Conservation (phyloP, 2,113 vertebrate species). For the Illadopsis cleaveri region DNA sequence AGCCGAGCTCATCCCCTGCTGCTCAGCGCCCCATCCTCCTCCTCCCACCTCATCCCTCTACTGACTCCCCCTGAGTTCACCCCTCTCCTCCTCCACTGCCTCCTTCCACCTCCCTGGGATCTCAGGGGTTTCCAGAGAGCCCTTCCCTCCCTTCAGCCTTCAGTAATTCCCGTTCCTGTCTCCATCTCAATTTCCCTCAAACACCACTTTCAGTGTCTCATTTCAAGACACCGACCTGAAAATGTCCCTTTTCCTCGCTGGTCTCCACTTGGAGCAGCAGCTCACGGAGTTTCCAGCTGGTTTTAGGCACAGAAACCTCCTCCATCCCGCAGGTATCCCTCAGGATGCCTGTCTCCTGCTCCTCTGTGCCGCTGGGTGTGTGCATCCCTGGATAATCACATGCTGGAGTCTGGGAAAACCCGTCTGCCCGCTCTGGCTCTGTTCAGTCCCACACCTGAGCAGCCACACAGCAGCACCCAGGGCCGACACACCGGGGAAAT, state of each 20-base stretch:
- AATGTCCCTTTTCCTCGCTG: not conserved
- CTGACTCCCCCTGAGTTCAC: not conserved
- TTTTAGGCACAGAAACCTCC: fast-evolving
- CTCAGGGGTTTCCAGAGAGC: not conserved
- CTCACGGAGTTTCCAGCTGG: fast-evolving
- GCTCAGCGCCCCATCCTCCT: not conserved
- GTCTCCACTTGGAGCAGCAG: not conserved
- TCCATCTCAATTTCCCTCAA: not conserved
- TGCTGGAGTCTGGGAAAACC: not conserved
- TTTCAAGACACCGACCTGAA: not conserved
- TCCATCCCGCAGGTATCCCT: fast-evolving
- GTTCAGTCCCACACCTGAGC: not conserved
- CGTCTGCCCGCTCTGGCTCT: not conserved
- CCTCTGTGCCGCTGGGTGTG: fast-evolving
- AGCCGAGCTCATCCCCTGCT: not conserved
- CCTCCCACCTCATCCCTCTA: fast-evolving
- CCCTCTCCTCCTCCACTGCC: fast-evolving
- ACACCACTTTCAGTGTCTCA: not conserved
- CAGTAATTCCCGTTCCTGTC: not conserved
- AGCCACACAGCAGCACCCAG: not conserved
- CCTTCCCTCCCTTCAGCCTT: not conserved
- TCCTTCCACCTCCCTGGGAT: not conserved
- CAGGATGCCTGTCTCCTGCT: fast-evolving
- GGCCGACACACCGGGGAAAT: not conserved
- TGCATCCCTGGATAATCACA: fast-evolving